Evolutionary conservation across 2,113 vertebrate genomes (phyloP).

Genomic region (Pyrgilauda ruficollis): DNA sequence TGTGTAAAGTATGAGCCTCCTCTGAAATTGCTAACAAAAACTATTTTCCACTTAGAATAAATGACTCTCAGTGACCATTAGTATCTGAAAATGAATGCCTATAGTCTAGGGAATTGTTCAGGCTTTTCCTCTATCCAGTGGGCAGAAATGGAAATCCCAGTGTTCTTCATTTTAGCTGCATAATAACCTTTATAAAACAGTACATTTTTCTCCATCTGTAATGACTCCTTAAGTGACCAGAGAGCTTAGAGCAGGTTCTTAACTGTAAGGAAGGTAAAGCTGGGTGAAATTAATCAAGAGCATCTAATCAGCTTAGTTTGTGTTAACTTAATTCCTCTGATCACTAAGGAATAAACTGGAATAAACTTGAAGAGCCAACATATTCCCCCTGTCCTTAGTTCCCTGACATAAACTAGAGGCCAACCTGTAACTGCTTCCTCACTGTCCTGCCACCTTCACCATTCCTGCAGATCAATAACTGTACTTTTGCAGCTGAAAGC

Average conservation of each 20-base stretch:
- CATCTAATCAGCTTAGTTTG: background rate
- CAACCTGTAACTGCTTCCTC: background rate
- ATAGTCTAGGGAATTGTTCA: background rate
- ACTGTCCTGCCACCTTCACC: background rate
- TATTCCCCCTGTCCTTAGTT: rapidly evolving
- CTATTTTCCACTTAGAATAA: background rate
- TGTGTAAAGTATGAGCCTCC: background rate
- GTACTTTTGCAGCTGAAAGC: background rate
- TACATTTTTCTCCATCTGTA: background rate
- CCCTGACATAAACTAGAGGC: background rate
- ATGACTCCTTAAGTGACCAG: background rate
- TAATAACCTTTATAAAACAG: background rate
- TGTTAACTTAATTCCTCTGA: background rate
- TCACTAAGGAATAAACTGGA: background rate
- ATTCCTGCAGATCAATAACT: background rate
- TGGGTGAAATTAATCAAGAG: background rate
- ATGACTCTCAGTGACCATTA: background rate
- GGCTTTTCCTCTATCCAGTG: background rate
- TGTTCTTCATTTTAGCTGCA: background rate
- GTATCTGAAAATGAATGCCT: background rate
- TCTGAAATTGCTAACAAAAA: constrained; percentile 2
- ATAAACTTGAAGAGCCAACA: background rate
- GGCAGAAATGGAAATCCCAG: background rate
- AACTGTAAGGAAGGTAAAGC: background rate
- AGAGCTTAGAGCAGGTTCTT: background rate